These are phyloP conservation scores for Coilia nasus DNA, from an alignment of 2,797 vertebrate genomes.

Conservation along the genomic window DNA sequence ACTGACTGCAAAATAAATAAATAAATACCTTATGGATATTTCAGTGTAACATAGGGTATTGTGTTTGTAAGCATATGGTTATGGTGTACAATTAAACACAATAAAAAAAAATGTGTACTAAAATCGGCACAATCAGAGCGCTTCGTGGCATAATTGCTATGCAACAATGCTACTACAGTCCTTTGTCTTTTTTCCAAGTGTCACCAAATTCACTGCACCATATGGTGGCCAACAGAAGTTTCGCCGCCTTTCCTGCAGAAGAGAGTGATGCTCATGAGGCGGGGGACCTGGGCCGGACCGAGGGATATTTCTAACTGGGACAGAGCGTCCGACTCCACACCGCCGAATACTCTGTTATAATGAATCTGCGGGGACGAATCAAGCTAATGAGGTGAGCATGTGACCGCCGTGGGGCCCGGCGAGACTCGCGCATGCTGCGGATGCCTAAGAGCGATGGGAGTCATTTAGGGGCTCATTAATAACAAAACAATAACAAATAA, in stretches of 20 bases:
- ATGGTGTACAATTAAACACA: neutral
- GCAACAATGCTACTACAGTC: neutral
- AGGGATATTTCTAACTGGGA: conserved; percentile 71
- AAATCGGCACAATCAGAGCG: neutral
- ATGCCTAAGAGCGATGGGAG: conserved; percentile 32
- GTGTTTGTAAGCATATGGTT: neutral
- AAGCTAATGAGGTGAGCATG: conserved; percentile 69
- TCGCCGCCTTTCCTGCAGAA: conserved; percentile 54
- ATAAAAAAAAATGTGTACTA: neutral
- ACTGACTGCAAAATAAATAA: neutral
- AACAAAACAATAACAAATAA: conserved; percentile 65
- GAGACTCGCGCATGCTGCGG: conserved; percentile 29
- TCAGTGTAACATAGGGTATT: neutral
- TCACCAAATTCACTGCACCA: conserved; percentile 34
- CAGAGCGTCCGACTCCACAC: conserved; percentile 67
- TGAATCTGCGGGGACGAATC: conserved; percentile 69
- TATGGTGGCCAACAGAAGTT: conserved; percentile 51
- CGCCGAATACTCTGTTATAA: conserved; percentile 65
- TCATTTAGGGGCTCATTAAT: conserved; percentile 63
- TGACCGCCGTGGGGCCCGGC: conserved; percentile 52
- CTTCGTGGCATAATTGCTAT: neutral
- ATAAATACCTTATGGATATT: neutral
- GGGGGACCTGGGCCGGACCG: conserved; percentile 60
- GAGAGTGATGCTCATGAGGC: conserved; percentile 68
- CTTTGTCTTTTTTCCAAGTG: neutral